These are phyloP conservation scores for Tetrao urogallus DNA, from an alignment of 2,113 vertebrate genomes.

Conservation along the genomic window DNA sequence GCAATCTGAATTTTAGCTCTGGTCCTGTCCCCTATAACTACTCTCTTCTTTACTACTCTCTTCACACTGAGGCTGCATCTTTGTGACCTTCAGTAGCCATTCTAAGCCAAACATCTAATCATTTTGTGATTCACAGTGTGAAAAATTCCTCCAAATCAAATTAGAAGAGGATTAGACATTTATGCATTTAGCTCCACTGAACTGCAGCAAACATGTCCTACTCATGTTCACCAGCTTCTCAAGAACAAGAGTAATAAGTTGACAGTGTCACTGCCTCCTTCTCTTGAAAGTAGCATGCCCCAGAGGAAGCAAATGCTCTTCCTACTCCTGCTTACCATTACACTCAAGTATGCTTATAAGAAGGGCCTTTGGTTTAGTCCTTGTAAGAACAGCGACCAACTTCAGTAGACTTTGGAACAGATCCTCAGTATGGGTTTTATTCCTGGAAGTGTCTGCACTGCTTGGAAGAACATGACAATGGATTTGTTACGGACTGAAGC, in stretches of 20 bases:
- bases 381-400: not conserved
- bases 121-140: not conserved
- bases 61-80: not conserved
- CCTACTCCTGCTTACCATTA: not conserved
- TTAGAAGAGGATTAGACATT: conserved; percentile 38
- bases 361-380: not conserved
- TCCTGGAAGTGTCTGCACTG: not conserved
- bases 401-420: not conserved
- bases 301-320: not conserved
- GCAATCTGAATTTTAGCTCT: not conserved
- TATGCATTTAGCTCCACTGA: not conserved
- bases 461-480: not conserved
- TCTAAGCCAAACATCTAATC: not conserved
- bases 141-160: not conserved
- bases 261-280: not conserved
- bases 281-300: not conserved
- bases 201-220: not conserved
- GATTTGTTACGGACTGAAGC: not conserved
- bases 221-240: not conserved
- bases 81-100: not conserved
- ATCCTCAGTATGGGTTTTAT: not conserved
- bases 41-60: not conserved
- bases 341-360: not conserved
- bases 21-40: not conserved
- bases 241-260: not conserved